Evolutionary conservation across 1,140 invertebrate genomes (phyloP).

Genomic region (Gryllus bimaculatus): DNA sequence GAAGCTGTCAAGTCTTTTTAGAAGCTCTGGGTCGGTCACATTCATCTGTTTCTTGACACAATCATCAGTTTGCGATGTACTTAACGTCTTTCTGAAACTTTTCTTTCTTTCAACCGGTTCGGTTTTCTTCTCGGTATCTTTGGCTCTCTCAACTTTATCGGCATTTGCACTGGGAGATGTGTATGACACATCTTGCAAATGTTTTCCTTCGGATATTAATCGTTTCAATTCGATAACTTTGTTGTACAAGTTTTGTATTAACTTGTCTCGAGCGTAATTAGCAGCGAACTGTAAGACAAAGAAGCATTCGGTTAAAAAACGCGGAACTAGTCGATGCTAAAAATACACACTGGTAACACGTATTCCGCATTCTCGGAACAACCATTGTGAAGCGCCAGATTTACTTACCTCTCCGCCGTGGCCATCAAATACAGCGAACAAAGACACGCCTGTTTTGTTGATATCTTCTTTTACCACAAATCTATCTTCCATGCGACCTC

Average conservation of each 20-base stretch:
- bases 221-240: constrained; percentile 63
- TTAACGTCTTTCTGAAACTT: constrained; percentile 54
- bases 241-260: constrained; percentile 64
- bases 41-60: constrained; percentile 43
- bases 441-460: constrained; percentile 55
- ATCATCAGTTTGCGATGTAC: constrained; percentile 46
- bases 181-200: not conserved
- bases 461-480: constrained; percentile 73
- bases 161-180: not conserved
- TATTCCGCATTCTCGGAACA: no score
- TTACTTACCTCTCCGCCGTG: constrained; percentile 76
- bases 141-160: constrained; percentile 31
- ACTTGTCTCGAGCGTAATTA: constrained; percentile 75
- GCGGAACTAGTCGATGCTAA: constrained; percentile 7
- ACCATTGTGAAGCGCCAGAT: not conserved
- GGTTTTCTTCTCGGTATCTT: constrained; percentile 29
- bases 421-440: constrained; percentile 90
- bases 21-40: constrained; percentile 56
- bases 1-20: constrained; percentile 53
- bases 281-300: constrained; percentile 63
- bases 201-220: constrained; percentile 34
- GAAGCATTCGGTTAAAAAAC: constrained; percentile 9
- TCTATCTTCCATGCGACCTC: constrained; percentile 87
- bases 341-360: not conserved
- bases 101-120: constrained; percentile 42